Conservation (phyloP, 2,113 vertebrate species). For the Butorides virescens region DNA sequence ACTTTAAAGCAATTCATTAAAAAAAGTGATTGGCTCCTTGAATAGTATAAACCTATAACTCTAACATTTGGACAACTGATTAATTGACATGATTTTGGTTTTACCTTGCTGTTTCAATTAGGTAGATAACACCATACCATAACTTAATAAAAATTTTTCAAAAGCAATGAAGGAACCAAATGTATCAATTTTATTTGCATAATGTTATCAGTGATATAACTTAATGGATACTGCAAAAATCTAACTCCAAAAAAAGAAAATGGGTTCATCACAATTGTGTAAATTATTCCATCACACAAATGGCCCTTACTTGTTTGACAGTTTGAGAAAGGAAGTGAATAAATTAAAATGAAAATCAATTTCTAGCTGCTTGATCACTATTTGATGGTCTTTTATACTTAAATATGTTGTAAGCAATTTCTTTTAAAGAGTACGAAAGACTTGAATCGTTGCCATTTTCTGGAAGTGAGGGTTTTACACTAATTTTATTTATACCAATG, state of each 20-base stretch:
- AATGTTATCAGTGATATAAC: neutral
- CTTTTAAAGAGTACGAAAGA: neutral
- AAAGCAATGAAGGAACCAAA: neutral
- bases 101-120: neutral
- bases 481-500: neutral
- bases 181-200: conserved; percentile 1
- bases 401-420: conserved; percentile 5
- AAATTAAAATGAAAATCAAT: conserved; percentile 43
- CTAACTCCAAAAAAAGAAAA: neutral
- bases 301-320: neutral
- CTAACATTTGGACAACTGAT: neutral
- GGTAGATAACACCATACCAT: neutral
- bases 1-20: neutral
- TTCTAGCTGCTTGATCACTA: neutral
- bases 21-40: neutral
- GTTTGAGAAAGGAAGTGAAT: conserved; percentile 16
- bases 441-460: neutral
- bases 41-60: neutral
- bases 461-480: neutral
- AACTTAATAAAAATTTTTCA: neutral
- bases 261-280: neutral
- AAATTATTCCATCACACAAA: neutral
- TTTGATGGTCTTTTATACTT: conserved; percentile 5
- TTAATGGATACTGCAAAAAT: neutral
- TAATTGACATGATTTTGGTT: neutral